Conservation (phyloP, 2,797 vertebrate genomes). For the Chelidonichthys spinosus region DNA sequence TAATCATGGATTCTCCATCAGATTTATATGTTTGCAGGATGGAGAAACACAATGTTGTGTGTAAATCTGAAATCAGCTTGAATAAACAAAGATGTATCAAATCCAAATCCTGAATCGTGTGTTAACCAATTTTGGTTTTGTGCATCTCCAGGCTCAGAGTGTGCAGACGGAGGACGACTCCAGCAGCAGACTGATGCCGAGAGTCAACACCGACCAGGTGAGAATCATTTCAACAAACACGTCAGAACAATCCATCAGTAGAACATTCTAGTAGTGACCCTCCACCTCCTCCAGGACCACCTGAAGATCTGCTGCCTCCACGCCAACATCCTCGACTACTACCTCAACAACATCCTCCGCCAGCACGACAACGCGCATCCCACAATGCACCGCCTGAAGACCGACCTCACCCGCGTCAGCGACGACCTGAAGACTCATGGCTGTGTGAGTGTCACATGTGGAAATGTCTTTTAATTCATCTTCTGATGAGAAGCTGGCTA, state of each 20-base stretch:
- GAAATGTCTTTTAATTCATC: not conserved
- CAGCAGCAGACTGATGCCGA: conserved; percentile 49
- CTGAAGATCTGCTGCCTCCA: conserved; percentile 87
- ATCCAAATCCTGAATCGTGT: too few relatives aligned
- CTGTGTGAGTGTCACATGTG: conserved; percentile 65
- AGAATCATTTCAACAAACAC: not conserved
- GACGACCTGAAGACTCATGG: conserved; percentile 63
- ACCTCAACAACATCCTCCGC: conserved; percentile 80
- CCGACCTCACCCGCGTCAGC: conserved; percentile 64
- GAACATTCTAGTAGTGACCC: not conserved
- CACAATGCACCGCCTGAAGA: conserved; percentile 58
- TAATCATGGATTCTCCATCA: too few relatives aligned
- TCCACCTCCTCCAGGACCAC: conserved; percentile 51
- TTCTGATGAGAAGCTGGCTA: not conserved
- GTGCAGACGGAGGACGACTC: conserved; percentile 38
- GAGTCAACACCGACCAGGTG: conserved; percentile 30
- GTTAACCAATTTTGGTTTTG: not conserved
- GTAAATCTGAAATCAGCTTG: too few relatives aligned
- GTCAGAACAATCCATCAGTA: not conserved
- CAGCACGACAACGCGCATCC: conserved; percentile 17
- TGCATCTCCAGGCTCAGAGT: conserved; percentile 58
- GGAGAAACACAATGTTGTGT: too few relatives aligned
- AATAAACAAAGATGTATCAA: too few relatives aligned
- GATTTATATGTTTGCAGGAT: too few relatives aligned
- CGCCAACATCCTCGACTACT: conserved; percentile 84